These are phyloP conservation scores for Siniperca scherzeri DNA, from an alignment of 2,797 vertebrate species.

Conservation along the genomic window DNA sequence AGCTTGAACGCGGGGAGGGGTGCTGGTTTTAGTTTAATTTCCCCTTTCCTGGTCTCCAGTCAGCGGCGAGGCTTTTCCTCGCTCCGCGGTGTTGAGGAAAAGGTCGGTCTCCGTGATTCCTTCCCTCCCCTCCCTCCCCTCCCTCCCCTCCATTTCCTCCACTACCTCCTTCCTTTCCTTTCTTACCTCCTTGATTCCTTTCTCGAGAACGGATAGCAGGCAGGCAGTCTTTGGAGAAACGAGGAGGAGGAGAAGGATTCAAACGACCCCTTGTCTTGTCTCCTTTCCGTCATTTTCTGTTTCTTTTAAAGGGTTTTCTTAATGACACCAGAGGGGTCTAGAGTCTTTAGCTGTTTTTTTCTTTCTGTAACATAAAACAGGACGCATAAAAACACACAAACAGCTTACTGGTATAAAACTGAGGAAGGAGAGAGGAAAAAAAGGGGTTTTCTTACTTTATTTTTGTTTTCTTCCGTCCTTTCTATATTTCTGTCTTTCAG, in stretches of 20 bases:
- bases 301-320: not conserved
- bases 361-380: not conserved
- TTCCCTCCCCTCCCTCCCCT: not conserved
- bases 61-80: slow-evolving; percentile 54
- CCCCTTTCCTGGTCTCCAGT: slow-evolving; percentile 32
- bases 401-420: not conserved
- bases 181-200: slow-evolving; percentile 22
- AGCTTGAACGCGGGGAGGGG: not conserved
- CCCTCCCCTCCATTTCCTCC: slow-evolving; percentile 2
- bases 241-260: slow-evolving; percentile 6
- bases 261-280: not conserved
- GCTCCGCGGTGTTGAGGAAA: slow-evolving; percentile 58
- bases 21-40: slow-evolving; percentile 13
- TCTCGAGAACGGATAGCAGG: not conserved
- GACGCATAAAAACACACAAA: not conserved
- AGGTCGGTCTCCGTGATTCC: slow-evolving; percentile 66
- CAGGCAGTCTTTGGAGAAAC: not conserved
- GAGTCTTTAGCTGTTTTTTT: not conserved
- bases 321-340: not conserved
- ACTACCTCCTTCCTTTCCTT: slow-evolving; percentile 29
- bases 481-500: fast-evolving
- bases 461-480: not conserved
- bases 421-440: not conserved
- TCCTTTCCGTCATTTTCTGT: too few relatives aligned
- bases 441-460: not conserved